Conservation (phyloP, 2,797 vertebrate species). For the Dryobates pubescens region DNA sequence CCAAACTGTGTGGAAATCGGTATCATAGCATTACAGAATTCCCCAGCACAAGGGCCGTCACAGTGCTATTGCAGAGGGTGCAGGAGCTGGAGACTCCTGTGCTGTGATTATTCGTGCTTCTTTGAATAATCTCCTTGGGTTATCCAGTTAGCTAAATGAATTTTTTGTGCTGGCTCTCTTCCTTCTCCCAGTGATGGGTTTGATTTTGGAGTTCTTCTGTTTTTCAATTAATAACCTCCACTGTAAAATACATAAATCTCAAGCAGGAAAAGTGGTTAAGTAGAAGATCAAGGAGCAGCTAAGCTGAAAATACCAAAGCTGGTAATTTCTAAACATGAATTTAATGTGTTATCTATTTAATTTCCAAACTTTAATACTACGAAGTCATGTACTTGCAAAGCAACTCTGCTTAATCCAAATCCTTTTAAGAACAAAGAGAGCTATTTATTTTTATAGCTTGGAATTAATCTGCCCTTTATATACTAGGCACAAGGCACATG, state of each 20-base stretch:
- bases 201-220: neutral
- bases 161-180: neutral
- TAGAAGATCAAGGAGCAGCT: neutral
- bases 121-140: neutral
- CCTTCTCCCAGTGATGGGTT: neutral
- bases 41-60: rapidly evolving
- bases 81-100: neutral
- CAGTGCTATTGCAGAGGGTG: neutral
- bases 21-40: neutral
- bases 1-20: neutral
- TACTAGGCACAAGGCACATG: neutral
- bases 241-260: neutral
- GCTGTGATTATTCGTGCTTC: neutral
- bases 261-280: neutral
- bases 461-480: slow-evolving; percentile 36
- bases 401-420: slow-evolving; percentile 45
- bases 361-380: slow-evolving; percentile 19
- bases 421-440: slow-evolving; percentile 52
- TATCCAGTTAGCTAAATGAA: neutral
- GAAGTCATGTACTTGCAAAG: slow-evolving; percentile 36
- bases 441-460: slow-evolving; percentile 42
- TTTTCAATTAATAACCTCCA: neutral
- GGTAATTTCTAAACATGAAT: neutral
- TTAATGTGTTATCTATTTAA: neutral
- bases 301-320: neutral